These are phyloP conservation scores for Zosterops borbonicus DNA, from an alignment of 2,113 vertebrate species.

Conservation along the genomic window DNA sequence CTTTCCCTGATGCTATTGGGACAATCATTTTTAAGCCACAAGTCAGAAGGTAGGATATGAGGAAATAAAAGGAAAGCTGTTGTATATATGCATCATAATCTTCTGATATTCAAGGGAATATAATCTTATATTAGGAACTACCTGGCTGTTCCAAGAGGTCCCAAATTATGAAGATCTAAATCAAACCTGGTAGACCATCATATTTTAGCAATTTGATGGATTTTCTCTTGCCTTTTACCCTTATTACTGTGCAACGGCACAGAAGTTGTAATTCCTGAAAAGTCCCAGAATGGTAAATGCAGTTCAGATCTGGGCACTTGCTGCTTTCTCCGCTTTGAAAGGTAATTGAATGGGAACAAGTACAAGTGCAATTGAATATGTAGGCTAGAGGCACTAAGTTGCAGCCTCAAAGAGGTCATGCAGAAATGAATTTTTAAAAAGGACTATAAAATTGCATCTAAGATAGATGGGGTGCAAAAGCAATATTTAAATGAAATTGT, in stretches of 20 bases:
- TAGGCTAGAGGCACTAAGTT: constrained; percentile 83
- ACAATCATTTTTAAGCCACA: not conserved
- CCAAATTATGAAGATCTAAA: constrained; percentile 58
- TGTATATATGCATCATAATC: constrained; percentile 14
- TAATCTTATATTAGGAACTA: constrained; percentile 37
- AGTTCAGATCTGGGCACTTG: constrained; percentile 73
- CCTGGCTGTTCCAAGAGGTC: constrained; percentile 32
- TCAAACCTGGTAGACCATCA: constrained; percentile 22
- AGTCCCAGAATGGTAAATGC: constrained; percentile 76
- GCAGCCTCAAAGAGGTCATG: constrained; percentile 87
- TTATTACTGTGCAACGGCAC: constrained; percentile 45
- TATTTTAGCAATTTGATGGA: constrained; percentile 55
- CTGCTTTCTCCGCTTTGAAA: constrained; percentile 76
- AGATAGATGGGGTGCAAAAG: constrained; percentile 91
- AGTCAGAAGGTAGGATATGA: not conserved
- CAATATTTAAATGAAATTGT: constrained; percentile 93
- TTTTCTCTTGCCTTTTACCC: constrained; percentile 56
- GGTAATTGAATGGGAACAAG: constrained; percentile 91
- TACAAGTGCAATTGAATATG: constrained; percentile 84
- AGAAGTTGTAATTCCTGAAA: constrained; percentile 73
- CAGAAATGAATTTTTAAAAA: constrained; percentile 92
- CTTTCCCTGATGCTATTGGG: not conserved
- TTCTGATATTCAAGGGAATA: constrained; percentile 16
- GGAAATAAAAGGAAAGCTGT: not conserved
- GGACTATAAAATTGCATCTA: constrained; percentile 88